These are phyloP conservation scores for Siniperca undulata DNA, from an alignment of 2,797 vertebrate genomes.

Conservation along the genomic window DNA sequence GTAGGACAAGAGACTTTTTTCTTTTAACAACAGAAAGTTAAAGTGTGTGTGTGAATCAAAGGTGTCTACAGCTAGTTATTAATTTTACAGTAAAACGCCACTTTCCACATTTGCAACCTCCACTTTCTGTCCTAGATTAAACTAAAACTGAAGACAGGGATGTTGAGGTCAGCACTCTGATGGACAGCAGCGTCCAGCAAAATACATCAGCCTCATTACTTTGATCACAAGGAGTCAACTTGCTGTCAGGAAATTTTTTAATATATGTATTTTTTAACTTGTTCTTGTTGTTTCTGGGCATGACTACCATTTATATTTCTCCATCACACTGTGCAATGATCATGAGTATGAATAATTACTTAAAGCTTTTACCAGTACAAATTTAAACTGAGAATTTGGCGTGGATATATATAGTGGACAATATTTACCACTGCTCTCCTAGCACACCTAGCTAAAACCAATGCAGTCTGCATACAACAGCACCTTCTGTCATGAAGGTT, in stretches of 20 bases:
- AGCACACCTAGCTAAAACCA: no score
- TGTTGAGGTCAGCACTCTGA: conserved; percentile 33
- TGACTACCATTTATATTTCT: conserved; percentile 9
- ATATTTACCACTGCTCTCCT: conserved; percentile 1
- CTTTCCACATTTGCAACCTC: background rate
- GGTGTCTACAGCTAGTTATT: background rate
- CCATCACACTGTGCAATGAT: background rate
- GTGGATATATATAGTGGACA: background rate
- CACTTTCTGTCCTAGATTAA: background rate
- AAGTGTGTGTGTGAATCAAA: background rate
- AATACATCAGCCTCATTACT: conserved; percentile 21
- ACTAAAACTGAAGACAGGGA: background rate
- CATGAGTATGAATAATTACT: conserved; percentile 21
- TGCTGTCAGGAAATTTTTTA: background rate
- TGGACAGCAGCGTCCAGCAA: background rate
- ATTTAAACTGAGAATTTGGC: conserved; percentile 5
- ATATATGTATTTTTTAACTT: background rate
- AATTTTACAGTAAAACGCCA: background rate
- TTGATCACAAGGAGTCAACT: conserved; percentile 24
- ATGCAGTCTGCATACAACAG: no score
- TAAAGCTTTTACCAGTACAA: background rate
- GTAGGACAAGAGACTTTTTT: background rate
- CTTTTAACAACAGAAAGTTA: background rate
- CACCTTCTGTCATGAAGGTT: no score
- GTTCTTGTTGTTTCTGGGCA: conserved; percentile 21